Base-by-base conservation (phyloP, 2,113 vertebrate species). In the Pseudorhombus dupliciocellatus region DNA sequence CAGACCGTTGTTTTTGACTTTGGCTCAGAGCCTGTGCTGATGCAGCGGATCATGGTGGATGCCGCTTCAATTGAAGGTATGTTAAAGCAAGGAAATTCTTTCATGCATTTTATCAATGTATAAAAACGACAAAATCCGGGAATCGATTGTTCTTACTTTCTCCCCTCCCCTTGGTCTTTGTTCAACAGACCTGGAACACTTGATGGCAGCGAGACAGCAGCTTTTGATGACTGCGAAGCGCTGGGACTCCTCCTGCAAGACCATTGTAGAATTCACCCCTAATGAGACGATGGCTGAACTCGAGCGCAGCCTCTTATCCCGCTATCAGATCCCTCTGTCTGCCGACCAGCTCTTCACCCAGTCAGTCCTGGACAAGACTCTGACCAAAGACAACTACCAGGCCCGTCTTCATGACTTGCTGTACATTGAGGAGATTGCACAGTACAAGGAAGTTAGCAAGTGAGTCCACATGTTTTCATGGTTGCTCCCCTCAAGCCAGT, bases 391-490 rank as follows among this genome's bases (percentile, higher is more conserved):
- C 84, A 99, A 99, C 92, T 99, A 99, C 87, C 97, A 97, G 93
- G 94, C 97, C 61, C 95, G 98, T 60, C 91, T 99, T 66, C 98
- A 99, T 1, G 97, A 99, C 90, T 94, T 99, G 90, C 97, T 99
- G 73, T 99, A 99, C 77, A 99, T 99, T 37, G 98, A 99, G 87
- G 98, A 99, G 91, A 98, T 99, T 86, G 98, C 97, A 61, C 98
- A 99, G 87, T 99, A 98, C 82, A 99, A 99, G 90, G 98, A 99
- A 97, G 96, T 99, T 77, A 98, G 98, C 97, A 99, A 98, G 98
- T 99, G 92, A 97, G 98, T 91, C 51, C 4, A 16, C 11, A 15
- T 0, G 18, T 18, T 22, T 55, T 62, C 4, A 25, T 48, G 10
- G 4, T 46, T 50, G 44, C 7, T 9, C 46, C 9, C 34, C 25